Evolutionary conservation across 2,888 invertebrate genomes (phyloP).

Genomic region (Aphodius granarius): DNA sequence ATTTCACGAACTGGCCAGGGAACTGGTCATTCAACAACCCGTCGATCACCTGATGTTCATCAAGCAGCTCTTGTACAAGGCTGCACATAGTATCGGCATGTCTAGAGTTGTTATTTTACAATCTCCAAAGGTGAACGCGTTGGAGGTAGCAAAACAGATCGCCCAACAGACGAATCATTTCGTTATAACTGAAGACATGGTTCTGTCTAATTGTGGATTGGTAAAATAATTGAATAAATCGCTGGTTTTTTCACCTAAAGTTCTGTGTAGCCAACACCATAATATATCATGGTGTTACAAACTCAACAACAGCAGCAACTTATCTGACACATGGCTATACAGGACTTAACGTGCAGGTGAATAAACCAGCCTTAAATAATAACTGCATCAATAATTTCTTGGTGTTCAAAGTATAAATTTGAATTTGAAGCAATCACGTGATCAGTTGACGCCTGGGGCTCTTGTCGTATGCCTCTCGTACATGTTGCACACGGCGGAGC

Average conservation of each 20-base stretch:
- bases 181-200: conserved; percentile 42
- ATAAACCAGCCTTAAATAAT: neutral
- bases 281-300: no score
- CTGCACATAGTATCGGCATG: conserved; percentile 55
- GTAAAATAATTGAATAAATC: no score
- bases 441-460: conserved; percentile 32
- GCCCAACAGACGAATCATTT: conserved; percentile 43
- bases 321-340: no score
- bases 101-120: conserved; percentile 61
- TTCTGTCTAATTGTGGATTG: conserved; percentile 23
- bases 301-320: no score
- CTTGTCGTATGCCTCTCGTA: conserved; percentile 45
- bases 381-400: neutral
- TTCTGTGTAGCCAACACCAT: no score
- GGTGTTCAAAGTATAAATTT: no score
- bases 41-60: conserved; percentile 65
- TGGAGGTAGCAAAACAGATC: conserved; percentile 46
- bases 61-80: conserved; percentile 59
- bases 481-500: conserved; percentile 46
- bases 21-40: conserved; percentile 63
- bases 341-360: no score
- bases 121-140: conserved; percentile 54
- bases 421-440: conserved; percentile 16
- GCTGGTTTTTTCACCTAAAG: neutral
- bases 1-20: conserved; percentile 64